Percentiles rank a stretch among this genome's conserved stretches.
phyloP scores from a whole-genome alignment of 2,797 vertebrate genomes.

The Tragelaphus oryx region DNA sequence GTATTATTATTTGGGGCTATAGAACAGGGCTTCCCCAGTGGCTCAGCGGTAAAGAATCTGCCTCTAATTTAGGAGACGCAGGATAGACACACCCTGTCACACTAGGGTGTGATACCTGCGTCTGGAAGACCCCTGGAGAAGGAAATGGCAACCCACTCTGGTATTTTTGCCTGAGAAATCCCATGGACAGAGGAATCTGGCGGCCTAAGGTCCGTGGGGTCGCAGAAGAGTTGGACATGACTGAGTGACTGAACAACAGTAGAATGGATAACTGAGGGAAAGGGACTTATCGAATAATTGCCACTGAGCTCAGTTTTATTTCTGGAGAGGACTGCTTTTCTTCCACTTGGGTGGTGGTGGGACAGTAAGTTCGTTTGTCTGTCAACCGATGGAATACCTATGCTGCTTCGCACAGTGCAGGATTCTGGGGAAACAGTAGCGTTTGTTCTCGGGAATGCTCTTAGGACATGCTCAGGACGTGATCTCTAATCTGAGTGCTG shows the following conservation, averaged over 20 bases:
- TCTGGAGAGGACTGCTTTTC: neutral
- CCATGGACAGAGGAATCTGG: neutral
- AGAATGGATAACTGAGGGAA: neutral
- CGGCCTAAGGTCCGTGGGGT: neutral
- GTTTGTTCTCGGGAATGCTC: neutral
- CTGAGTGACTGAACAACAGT: neutral
- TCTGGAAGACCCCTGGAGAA: neutral
- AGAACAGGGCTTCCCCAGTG: neutral
- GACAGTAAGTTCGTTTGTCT: neutral
- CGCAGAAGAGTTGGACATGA: neutral
- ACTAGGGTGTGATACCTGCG: neutral
- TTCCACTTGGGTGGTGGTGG: neutral
- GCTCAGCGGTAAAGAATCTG: neutral
- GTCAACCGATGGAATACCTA: accelerated
- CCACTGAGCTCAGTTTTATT: neutral
- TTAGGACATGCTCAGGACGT: neutral
- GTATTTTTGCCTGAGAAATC: neutral
- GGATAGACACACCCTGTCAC: neutral
- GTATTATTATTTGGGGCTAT: neutral
- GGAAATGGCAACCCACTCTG: neutral
- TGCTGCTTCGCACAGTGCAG: neutral
- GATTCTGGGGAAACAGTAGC: neutral
- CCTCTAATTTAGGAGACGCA: neutral
- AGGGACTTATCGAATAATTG: neutral
- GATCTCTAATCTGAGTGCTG: neutral